These are phyloP conservation scores for Notarius quadriscutis DNA, from an alignment of 2,113 vertebrate genomes.

Conservation along the genomic window DNA sequence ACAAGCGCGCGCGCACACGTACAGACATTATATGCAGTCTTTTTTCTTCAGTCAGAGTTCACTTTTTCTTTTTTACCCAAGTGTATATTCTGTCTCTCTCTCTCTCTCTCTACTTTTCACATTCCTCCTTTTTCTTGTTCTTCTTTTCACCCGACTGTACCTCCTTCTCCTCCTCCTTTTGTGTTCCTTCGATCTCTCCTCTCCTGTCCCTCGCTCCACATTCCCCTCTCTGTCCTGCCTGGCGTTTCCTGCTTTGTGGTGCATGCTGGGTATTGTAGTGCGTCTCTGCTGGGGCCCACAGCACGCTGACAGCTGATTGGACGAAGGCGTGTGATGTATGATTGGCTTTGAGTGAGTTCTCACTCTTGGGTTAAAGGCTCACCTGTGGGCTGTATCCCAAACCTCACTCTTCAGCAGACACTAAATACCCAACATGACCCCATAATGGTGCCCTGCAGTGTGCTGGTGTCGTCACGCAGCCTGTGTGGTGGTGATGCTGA, in stretches of 20 bases:
- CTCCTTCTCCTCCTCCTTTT: constrained; percentile 1
- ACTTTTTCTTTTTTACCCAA: background rate
- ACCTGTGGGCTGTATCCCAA: background rate
- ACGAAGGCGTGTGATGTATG: background rate
- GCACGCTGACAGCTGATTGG: constrained; percentile 31
- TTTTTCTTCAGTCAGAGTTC: background rate
- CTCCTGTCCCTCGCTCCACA: background rate
- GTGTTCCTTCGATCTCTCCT: constrained; percentile 38
- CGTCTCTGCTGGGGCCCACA: background rate
- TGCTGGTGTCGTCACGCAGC: background rate
- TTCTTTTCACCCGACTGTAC: background rate
- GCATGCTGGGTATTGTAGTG: constrained; percentile 46
- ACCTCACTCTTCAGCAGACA: background rate
- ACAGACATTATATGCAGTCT: background rate
- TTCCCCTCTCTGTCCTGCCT: background rate
- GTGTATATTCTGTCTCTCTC: background rate
- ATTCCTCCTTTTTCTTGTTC: background rate
- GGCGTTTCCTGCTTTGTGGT: constrained; percentile 29
- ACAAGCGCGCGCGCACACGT: background rate
- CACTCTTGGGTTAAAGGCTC: background rate
- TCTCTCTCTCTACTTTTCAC: background rate
- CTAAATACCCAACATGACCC: background rate
- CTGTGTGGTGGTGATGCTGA: no score
- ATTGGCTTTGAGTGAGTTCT: no score
- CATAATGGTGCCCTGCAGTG: background rate